Base-by-base conservation (phyloP, 2,797 vertebrate genomes). In the Falco novaeseelandiae region DNA sequence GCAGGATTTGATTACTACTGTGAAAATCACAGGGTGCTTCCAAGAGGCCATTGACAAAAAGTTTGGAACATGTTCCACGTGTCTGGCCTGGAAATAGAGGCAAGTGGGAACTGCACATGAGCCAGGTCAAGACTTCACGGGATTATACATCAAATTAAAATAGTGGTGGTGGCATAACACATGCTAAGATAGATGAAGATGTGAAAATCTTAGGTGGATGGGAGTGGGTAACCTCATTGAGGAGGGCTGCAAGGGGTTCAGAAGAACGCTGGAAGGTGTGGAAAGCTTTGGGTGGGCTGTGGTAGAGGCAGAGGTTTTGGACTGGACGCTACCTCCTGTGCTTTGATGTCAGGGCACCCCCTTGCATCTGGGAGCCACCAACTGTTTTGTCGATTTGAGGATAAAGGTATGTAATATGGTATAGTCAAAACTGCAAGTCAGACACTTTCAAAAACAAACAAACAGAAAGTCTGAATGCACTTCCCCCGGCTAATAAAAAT, bases 11-110 rank as follows among this genome's bases (percentile, higher is more conserved):
- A 77, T 63, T 25, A 51, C 29, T 61, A 55, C 70, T 1, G 1
- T 70, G 87, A 90, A 90, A 91, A 90, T 91, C 48, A 30, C 51
- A 69, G 34, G 12, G 3, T 63, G 19, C 44, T 88, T 89, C 62
- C 23, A 83, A 61, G 69, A 91, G 11, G n/a, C 65, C 66, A 23
- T 12, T 79, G 76, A 61, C 48, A 78, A 86, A 79, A 92, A 40
- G 48, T 70, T 57, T 71, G 26, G 63, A 57, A 51, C 2, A 1
- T 27, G 15, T 44, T 67, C 20, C 26, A 23, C n/a, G 30, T 71
- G 44, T 49, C 72, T 42, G 52, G 49, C 40, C 57, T 88, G 59
- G 36, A 32, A 55, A 30, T 27, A 87, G 36, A 67, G 23, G 14
- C 14, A 40, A n/a, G 32, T 29, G 76, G 44, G 40, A 80, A 51